Base-by-base conservation (phyloP, 2,888 invertebrate genomes). In the Amaurobius ferox region DNA sequence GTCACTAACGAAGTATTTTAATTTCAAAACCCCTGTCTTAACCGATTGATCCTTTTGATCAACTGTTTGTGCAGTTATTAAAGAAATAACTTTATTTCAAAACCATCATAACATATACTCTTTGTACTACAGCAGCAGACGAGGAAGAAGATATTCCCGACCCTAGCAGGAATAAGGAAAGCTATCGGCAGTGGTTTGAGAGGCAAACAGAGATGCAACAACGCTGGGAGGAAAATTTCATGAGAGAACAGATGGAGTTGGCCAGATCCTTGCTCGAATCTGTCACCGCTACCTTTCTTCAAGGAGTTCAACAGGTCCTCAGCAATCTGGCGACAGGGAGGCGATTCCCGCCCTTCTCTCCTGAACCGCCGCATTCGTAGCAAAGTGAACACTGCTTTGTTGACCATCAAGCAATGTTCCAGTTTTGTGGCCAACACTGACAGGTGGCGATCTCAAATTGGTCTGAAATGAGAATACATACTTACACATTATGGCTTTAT, bases 231-330 rank as follows among this genome's bases (percentile, higher is more conserved):
- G 86, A 86, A 39, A 32, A 29, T 0, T 48, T 86, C 9, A 74
- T 79, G 79, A 19, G 86, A 61, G 79, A 86, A 13, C 86, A 86
- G 30, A 79, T 79, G 70, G 86, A 86, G 26, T 23, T 79, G 44
- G 44, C 86, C 3, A 30, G 74, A 11, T 44, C 62, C 0, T 48
- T 86, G 30, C 48, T 86, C 48, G 86, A 86, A 7, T 79, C 79
- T 7, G 79, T 86, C 11, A 86, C 86, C 1, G 16, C 86, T 23
- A 86, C 86, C 6, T 86, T 86, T 32, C 29, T 86, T 28, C 79
- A 79, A 44, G 86, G 79, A 28, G 62, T 86, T 3, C 86, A 86
- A n/a, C 86, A 86, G 23, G 55, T 86, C 7, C 28, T 86, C n/a
- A 11, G 19, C 26, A 74, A 70, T n/a, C 19, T 79, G 6, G 35